A percentile compares a stretch with the other conserved stretches of the same genome.
phyloP scores from a whole-genome alignment of 2,113 vertebrate genomes.

The Onychostruthus taczanowskii region DNA sequence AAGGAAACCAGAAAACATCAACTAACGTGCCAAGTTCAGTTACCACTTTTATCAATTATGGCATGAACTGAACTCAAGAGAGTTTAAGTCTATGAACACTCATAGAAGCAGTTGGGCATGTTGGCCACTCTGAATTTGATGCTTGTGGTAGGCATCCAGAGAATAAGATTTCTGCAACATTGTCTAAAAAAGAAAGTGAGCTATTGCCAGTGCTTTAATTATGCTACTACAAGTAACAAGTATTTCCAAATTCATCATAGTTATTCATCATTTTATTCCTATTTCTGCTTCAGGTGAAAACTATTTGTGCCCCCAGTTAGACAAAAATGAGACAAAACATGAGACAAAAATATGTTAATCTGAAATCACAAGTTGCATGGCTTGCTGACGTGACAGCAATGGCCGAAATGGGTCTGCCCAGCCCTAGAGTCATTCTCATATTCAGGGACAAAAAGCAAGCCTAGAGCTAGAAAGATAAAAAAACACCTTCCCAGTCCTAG shows the following conservation, averaged over 20 bases:
- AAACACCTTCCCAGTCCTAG: background rate
- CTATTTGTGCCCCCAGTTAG: background rate
- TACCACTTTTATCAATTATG: background rate
- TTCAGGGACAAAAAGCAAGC: background rate
- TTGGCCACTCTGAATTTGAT: background rate
- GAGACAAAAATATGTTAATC: background rate
- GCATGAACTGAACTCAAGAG: background rate
- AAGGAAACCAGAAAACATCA: background rate
- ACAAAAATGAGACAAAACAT: background rate
- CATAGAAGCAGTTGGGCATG: background rate
- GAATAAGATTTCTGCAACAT: background rate
- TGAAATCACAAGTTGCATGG: rapidly evolving
- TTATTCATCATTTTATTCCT: background rate
- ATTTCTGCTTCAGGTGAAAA: background rate
- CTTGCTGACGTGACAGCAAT: rapidly evolving
- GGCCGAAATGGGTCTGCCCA: background rate
- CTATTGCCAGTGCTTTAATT: background rate
- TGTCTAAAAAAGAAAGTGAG: background rate
- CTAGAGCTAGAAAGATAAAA: background rate
- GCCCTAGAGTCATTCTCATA: background rate
- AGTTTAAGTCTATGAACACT: background rate
- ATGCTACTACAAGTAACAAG: background rate
- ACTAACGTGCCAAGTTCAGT: background rate
- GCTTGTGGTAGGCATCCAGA: background rate
- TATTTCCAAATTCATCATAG: background rate